Percentiles rank a stretch among this genome's conserved stretches.
Conservation (phyloP, 2,113 vertebrate species). For the Tachysurus vachellii region DNA sequence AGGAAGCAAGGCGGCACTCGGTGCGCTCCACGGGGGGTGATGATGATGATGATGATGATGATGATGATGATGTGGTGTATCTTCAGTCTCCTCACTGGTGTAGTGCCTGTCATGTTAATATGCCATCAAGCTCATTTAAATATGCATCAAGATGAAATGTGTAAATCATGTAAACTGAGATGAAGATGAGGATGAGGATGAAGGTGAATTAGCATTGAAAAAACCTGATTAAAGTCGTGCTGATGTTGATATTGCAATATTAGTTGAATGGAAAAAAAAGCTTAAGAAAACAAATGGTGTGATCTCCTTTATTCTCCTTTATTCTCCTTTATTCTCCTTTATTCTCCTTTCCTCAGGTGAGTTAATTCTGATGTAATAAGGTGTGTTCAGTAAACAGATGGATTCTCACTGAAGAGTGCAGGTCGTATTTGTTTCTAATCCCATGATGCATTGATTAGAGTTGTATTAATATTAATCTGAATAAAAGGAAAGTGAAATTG, state of each 20-base stretch:
- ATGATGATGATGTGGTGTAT: slow-evolving; percentile 71
- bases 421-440: background rate
- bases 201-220: slow-evolving; percentile 56
- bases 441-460: background rate
- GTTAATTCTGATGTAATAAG: background rate
- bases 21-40: slow-evolving; percentile 48
- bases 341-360: background rate
- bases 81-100: slow-evolving; percentile 78
- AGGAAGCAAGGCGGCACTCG: background rate
- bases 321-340: background rate
- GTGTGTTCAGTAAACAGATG: background rate
- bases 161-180: slow-evolving; percentile 59
- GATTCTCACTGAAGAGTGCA: background rate
- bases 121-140: slow-evolving; percentile 75
- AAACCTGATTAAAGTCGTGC: slow-evolving; percentile 68
- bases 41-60: slow-evolving; percentile 74
- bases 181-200: slow-evolving; percentile 56
- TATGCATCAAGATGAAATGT: slow-evolving; percentile 74
- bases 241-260: slow-evolving; percentile 73
- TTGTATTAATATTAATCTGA: background rate
- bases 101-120: slow-evolving; percentile 80
- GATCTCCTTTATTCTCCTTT: slow-evolving; percentile 40
- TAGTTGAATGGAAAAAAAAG: slow-evolving; percentile 71
- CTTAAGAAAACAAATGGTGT: slow-evolving; percentile 60
- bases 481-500: background rate